Conservation (phyloP, 92 coral and sea anemone genomes). For the Meandrina meandrites region DNA sequence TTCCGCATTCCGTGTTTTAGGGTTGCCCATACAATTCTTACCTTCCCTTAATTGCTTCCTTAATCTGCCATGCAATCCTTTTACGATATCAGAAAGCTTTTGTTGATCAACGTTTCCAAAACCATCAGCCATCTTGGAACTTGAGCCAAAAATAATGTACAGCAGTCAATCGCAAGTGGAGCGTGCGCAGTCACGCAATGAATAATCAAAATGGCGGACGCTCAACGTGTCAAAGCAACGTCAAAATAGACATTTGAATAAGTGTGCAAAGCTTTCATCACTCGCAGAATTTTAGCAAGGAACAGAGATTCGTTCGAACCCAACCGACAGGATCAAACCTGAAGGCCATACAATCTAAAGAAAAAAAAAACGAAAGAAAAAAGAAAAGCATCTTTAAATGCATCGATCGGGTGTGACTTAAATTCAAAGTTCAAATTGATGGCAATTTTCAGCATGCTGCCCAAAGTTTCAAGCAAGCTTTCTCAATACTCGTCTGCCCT, state of each 20-base stretch:
- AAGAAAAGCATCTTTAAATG: neutral
- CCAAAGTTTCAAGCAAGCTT: conserved; percentile 26
- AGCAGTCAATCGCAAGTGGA: conserved; percentile 20
- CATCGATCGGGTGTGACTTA: conserved; percentile 10
- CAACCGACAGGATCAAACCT: neutral
- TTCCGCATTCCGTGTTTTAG: no score
- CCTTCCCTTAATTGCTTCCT: conserved; percentile 77
- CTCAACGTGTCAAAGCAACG: conserved; percentile 30
- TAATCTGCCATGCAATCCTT: conserved; percentile 79
- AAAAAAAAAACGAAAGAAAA: neutral
- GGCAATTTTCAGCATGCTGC: conserved; percentile 12
- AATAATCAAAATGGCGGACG: conserved; percentile 48
- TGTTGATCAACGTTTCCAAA: conserved; percentile 51
- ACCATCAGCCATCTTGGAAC: conserved; percentile 47
- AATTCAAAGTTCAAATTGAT: neutral
- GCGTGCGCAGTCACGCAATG: neutral
- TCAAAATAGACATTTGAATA: neutral
- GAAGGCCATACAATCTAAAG: neutral
- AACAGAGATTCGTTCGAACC: neutral
- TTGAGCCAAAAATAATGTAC: conserved; percentile 44
- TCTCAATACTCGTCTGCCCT: conserved; percentile 66
- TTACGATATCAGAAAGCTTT: conserved; percentile 79
- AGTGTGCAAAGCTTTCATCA: neutral
- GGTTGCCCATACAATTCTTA: conserved; percentile 30
- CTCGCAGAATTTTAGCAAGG: no score